Evolutionary conservation across 53 echinoderm and acorn worm genomes (phyloP), one percentile per base, ranked within the genome.

Genomic region (Holothuria scabra): DNA sequence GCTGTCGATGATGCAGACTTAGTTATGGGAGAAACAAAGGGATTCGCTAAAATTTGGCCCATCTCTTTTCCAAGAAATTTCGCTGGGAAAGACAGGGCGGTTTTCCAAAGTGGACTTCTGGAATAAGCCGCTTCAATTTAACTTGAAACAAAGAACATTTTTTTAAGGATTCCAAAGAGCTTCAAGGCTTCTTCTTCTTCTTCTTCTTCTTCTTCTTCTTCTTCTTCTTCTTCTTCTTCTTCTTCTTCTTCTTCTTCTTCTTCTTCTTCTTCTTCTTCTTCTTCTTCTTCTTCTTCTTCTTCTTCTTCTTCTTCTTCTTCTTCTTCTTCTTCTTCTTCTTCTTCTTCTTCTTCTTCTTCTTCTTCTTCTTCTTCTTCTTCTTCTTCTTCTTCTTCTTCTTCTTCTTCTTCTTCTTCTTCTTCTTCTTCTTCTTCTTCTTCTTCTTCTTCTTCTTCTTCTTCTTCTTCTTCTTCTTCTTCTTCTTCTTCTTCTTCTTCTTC

Each of bases 401-500:
- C 46, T 14, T 18, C 46, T 14, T 18, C 65, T 26, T 28, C 33
- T 22, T 49, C 52, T 38, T 29, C 66, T 82, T 0, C 65, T 69
- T 64, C 5, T 28, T 44, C 48, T 75, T 38, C 35, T 83, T 22
- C 71, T 71, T 22, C 35, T 35, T 46, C 69, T 83, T 22, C 30
- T 83, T 38, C 52, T 76, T 44, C 5, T 74, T 67, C 69, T 75
- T 67, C 55, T 83, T 35, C 80, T 75, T 38, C 60, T 79, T 58
- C 80, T 79, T 23, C 44, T 79, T 23, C 67, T 38, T 38, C 76
- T 75, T 38, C 76, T 75, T 38, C 76, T 75, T 38, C 76, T 75
- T 38, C 76, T 75, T 38, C 76, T 75, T 38, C 69, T 72, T 46
- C 84, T 83, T 37, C 70, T 71, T 23, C 76, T 78, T 56, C 75